Percentiles rank a stretch among this genome's conserved stretches.
Evolutionary conservation across 2,113 vertebrate species (phyloP).

Genomic region (Oryzias melastigma): DNA sequence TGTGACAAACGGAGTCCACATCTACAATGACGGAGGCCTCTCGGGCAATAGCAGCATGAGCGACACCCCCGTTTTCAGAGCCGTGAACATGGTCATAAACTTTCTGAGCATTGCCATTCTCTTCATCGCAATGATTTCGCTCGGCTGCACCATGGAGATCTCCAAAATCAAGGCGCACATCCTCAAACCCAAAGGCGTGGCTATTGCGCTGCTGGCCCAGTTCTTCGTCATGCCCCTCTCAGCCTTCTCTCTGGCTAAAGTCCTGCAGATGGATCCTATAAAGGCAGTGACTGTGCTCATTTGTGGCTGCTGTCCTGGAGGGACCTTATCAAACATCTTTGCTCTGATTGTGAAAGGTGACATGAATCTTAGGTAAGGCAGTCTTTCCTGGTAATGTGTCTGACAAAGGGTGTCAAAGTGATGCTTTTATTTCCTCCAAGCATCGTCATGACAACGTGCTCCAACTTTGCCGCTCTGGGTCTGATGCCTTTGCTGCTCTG

Average conservation of each 20-base stretch:
- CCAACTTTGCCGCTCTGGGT: constrained; percentile 77
- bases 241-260: constrained; percentile 78
- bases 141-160: constrained; percentile 85
- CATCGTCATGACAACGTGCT: constrained; percentile 86
- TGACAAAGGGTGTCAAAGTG: too few species aligned
- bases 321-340: constrained; percentile 84
- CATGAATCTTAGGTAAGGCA: constrained; percentile 85
- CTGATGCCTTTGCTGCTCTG: constrained; percentile 86
- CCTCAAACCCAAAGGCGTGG: constrained; percentile 78
- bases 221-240: constrained; percentile 86
- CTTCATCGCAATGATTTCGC: constrained; percentile 75
- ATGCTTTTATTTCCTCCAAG: constrained; percentile 57
- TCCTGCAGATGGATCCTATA: constrained; percentile 67
- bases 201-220: constrained; percentile 79
- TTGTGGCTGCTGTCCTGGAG: constrained; percentile 86
- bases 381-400: not conserved
- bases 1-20: constrained; percentile 19
- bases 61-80: constrained; percentile 31
- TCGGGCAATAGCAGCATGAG: constrained; percentile 23
- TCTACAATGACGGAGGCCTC: constrained; percentile 32
- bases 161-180: constrained; percentile 82
- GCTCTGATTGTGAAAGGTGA: constrained; percentile 80
- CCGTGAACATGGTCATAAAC: constrained; percentile 65
- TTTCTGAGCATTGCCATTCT: constrained; percentile 63
- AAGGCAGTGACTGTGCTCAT: constrained; percentile 83